These are phyloP conservation scores for Antidorcas marsupialis DNA, from an alignment of 2,113 vertebrate genomes.

Conservation along the genomic window DNA sequence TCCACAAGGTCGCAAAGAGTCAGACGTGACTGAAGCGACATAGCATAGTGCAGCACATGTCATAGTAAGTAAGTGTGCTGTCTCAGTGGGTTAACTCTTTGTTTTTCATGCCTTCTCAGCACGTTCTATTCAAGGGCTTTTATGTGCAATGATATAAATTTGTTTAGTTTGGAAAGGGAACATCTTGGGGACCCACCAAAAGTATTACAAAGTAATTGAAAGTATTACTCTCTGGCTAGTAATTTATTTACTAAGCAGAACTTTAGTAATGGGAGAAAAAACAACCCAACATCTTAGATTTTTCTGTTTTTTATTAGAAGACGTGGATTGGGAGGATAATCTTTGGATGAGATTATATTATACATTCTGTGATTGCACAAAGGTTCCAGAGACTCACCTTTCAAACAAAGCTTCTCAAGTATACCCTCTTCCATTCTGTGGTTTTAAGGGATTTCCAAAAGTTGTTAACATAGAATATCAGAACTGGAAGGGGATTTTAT, in stretches of 20 bases:
- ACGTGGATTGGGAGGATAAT: background rate
- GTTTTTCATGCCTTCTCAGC: background rate
- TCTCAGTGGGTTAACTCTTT: background rate
- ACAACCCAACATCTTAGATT: background rate
- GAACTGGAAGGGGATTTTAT: slow-evolving; percentile 33
- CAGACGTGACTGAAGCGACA: background rate
- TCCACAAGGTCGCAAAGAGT: background rate
- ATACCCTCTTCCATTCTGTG: slow-evolving; percentile 19
- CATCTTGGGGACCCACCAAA: background rate
- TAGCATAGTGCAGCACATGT: background rate
- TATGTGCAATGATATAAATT: background rate
- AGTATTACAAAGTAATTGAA: background rate
- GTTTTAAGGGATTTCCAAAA: slow-evolving; percentile 54
- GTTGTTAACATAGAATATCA: slow-evolving; percentile 22
- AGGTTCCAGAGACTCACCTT: background rate
- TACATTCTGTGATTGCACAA: background rate
- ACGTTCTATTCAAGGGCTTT: background rate
- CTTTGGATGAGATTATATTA: background rate
- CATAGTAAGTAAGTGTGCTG: background rate
- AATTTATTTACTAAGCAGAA: background rate
- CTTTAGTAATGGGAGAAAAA: background rate
- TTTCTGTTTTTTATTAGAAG: background rate
- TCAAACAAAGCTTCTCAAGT: background rate
- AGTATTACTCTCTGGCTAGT: background rate
- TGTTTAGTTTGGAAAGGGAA: background rate